Evolutionary conservation across 35 echinoderm and acorn worm genomes (phyloP), one percentile per base, ranked within the genome.

Genomic region (Eucidaris tribuloides): DNA sequence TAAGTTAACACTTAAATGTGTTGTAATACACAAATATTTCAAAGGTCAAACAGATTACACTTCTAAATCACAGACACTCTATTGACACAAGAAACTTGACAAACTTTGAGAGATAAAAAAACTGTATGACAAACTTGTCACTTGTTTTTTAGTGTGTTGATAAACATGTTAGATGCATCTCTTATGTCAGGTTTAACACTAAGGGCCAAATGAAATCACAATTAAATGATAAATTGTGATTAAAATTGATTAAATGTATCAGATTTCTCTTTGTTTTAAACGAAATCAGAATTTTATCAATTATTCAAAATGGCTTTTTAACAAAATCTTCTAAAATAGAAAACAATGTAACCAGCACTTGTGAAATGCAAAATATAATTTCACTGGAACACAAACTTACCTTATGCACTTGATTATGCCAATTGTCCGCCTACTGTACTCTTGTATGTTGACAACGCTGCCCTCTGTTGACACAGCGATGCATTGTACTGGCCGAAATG

Each of bases 371-470:
- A 1, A 81, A 81, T 9, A 0, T 27, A 76, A 36, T 65, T 2
- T 19, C 19, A 31, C 29, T 24, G 6, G 24, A 18, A 2, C 17
- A 5, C 24, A 42, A 9, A 88, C 85, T 84, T 71, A 93, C 91
- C 68, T 93, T 13, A 93, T 65, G 42, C 86, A 93, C 80, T 83
- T 88, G 3, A 89, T 20, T 36, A 93, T 81, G 31, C 91, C 77
- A 31, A 83, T 41, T 0, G 91, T 81, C 29, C 66, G 76, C 38
- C 91, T 93, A 64, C 78, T 32, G 59, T 46, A 62, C 9, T 58
- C 59, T 41, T 62, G 42, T 29, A 88, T 58, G 17, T 88, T 52
- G 30, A 81, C 45, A 13, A 88, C 54, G 2, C 85, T 80, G 22
- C 85, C 85, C 13, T 70, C 65, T 41, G 58, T 32, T 29, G 80